Evolutionary conservation across 2,113 vertebrate genomes (phyloP), one percentile per base, ranked within the genome.

Genomic region (Chaetops frenatus): DNA sequence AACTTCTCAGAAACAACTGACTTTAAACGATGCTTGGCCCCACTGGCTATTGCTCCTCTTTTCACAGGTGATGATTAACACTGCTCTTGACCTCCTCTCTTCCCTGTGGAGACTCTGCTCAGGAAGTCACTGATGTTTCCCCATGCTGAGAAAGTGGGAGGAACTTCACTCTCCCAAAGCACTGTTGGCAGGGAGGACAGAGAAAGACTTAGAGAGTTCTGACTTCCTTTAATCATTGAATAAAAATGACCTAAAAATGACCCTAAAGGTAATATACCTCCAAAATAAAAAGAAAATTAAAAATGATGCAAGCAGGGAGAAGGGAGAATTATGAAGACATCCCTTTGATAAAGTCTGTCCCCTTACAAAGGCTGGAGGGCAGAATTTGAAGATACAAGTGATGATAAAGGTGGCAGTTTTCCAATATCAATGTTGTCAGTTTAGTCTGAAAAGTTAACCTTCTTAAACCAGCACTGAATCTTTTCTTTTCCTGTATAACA

Each of bases 401-500:
- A 85, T 50, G 38, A 67, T 54, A 87, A 88, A 58, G 33, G 86
- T 72, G 58, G 94, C 73, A 80, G 84, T 65, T 94, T 91, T 96
- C 91, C 96, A 92, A 29, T 78, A 67, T 64, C 71, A 14, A 0
- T n/a, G 6, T 80, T 82, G 50, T 77, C 83, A 67, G 90, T 73
- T 90, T 90, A 92, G 92, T 83, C 79, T 48, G 78, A 86, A 65
- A 88, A 79, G 81, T 7, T 94, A 96, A 96, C 95, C 96, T 97
- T 94, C 96, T 70, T 51, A 73, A 88, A 80, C 38, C n/a, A 58
- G 67, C 40, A 15, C 77, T 0, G 8, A 70, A 81, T 71, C 66
- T 94, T 91, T 88, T 84, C 95, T 74, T 92, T 85, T 93, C n/a
- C 27, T 85, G 18, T 78, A 76, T 76, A 91, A 94, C 88, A 88